These are phyloP conservation scores for Macaca fascicularis DNA, from an alignment of 2,113 vertebrate species.

Conservation along the genomic window DNA sequence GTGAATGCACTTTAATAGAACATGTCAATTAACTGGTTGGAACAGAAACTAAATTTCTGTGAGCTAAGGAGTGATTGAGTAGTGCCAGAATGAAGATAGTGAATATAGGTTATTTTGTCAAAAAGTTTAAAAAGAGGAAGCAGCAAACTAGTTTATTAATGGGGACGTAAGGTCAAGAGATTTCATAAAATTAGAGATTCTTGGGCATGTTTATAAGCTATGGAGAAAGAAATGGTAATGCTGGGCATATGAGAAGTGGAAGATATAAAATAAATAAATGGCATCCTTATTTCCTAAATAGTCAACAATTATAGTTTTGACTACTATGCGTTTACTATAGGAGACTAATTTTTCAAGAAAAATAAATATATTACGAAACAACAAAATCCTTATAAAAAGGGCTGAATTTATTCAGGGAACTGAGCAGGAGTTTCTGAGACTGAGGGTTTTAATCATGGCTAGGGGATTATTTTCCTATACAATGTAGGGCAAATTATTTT, in stretches of 20 bases:
- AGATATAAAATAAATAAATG: not conserved
- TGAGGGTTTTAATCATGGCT: not conserved
- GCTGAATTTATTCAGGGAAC: not conserved
- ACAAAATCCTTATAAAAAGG: not conserved
- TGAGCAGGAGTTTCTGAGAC: not conserved
- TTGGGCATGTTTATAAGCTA: not conserved
- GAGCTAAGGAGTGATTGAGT: not conserved
- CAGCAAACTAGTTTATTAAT: not conserved
- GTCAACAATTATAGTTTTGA: not conserved
- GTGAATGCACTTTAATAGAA: not conserved
- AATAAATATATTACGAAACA: not conserved
- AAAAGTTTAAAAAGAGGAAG: not conserved
- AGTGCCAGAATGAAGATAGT: not conserved
- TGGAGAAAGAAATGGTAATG: not conserved
- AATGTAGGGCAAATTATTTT: slow-evolving; percentile 36
- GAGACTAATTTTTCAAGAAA: not conserved
- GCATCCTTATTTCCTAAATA: not conserved
- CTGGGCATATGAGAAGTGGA: not conserved
- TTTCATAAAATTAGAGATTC: slow-evolving; percentile 12
- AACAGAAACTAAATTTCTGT: slow-evolving; percentile 16
- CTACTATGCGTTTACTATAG: not conserved
- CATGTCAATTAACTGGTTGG: not conserved
- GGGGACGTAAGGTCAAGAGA: not conserved
- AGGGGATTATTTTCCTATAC: slow-evolving; percentile 12
- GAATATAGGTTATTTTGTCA: not conserved